Conservation (phyloP, 2,888 invertebrate genomes). For the Notocelia uddmanniana region DNA sequence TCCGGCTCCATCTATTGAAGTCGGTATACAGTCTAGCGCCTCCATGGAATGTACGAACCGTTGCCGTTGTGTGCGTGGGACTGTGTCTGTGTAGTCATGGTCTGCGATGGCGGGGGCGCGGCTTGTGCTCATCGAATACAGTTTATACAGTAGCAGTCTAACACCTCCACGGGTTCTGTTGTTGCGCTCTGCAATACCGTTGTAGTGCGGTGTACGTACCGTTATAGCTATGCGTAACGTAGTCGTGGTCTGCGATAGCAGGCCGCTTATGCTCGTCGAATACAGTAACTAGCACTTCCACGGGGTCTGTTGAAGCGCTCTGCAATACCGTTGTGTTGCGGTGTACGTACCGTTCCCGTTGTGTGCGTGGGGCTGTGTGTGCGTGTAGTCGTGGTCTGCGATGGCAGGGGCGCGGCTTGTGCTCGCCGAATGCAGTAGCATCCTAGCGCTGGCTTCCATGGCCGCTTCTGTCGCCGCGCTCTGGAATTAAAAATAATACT, state of each 20-base stretch:
- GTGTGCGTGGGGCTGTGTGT: constrained; percentile 58
- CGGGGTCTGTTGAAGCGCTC: too few species aligned
- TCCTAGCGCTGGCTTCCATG: constrained; percentile 42
- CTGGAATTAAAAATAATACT: not conserved
- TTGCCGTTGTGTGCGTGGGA: not conserved
- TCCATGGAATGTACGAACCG: too few species aligned
- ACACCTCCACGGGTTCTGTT: too few species aligned
- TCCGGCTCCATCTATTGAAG: too few species aligned
- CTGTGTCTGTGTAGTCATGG: not conserved
- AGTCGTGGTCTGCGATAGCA: constrained; percentile 43
- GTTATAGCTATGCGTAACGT: constrained; percentile 19
- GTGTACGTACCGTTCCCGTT: constrained; percentile 48
- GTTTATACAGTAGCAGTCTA: too few species aligned
- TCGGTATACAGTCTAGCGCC: too few species aligned
- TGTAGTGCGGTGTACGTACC: constrained; percentile 49
- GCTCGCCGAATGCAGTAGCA: not conserved
- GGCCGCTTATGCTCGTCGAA: not conserved
- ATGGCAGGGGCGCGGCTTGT: constrained; percentile 43
- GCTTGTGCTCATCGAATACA: too few species aligned
- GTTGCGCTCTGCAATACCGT: too few species aligned
- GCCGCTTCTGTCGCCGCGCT: constrained; percentile 43
- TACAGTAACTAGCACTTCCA: constrained; percentile 33
- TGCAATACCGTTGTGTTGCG: too few species aligned
- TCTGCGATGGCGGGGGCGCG: too few species aligned
- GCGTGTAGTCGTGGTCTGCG: constrained; percentile 78